A percentile compares a stretch with the other conserved stretches of the same genome.
Evolutionary conservation across 2,797 vertebrate genomes (phyloP).

Genomic region (Alosa sapidissima): DNA sequence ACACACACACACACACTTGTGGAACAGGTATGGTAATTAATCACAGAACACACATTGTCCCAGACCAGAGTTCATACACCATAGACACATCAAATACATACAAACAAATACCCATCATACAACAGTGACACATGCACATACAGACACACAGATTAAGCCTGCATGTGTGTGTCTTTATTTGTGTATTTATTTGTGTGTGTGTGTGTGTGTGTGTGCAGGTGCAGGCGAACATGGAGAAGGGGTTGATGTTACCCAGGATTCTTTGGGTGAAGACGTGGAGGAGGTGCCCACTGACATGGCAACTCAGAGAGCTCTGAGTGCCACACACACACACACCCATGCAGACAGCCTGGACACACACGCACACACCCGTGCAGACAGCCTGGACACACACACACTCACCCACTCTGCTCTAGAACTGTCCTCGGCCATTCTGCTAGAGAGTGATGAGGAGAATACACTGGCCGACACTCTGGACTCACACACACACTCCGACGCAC

Average conservation of each 20-base stretch:
- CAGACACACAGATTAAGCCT: neutral
- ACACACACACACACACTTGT: neutral
- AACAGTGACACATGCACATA: neutral
- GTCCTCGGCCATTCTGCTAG: neutral
- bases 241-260: conserved; percentile 33
- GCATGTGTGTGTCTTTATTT: neutral
- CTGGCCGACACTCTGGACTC: neutral
- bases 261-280: conserved; percentile 42
- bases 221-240: conserved; percentile 31
- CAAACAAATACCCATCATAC: neutral
- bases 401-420: neutral
- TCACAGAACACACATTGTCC: neutral
- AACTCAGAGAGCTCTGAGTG: neutral
- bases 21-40: too few species aligned
- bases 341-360: conserved; percentile 23
- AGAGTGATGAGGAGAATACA: neutral
- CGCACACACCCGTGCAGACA: neutral
- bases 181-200: neutral
- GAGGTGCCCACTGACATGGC: conserved; percentile 37
- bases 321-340: conserved; percentile 14
- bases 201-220: too few species aligned
- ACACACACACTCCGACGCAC: neutral
- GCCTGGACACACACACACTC: neutral
- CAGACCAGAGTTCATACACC: too few species aligned
- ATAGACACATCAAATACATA: too few species aligned